Evolutionary conservation across 2,797 vertebrate species (phyloP).

Genomic region (Lutjanus argentimaculatus): DNA sequence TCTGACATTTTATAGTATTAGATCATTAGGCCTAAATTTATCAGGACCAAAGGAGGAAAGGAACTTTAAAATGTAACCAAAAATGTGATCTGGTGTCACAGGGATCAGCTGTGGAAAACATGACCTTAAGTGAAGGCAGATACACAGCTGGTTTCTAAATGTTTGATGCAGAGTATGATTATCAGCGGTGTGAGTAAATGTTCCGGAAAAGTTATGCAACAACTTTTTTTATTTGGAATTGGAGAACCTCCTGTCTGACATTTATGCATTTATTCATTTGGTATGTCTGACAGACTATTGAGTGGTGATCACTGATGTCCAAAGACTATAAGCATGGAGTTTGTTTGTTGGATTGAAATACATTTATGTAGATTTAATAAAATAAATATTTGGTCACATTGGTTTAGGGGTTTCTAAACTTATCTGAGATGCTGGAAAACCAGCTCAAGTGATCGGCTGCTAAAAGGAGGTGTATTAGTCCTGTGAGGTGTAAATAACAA

Average conservation of each 20-base stretch:
- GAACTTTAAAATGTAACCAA: neutral
- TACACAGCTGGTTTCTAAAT: neutral
- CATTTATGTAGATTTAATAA: neutral
- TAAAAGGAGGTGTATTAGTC: too few species aligned
- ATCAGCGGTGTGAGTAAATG: neutral
- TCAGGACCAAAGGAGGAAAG: too few species aligned
- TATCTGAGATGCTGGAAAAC: neutral
- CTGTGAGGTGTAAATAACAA: neutral
- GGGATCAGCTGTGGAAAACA: neutral
- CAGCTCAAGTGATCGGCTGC: neutral
- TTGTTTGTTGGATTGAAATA: neutral
- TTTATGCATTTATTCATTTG: neutral
- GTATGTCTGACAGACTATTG: neutral
- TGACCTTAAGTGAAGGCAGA: neutral
- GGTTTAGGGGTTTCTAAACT: neutral
- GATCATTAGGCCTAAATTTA: neutral
- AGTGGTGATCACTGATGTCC: neutral
- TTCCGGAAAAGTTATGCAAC: neutral
- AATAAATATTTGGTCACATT: neutral
- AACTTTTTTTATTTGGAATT: neutral
- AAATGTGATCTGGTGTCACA: slow-evolving; percentile 1
- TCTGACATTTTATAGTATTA: neutral
- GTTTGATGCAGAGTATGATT: neutral
- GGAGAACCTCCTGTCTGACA: neutral
- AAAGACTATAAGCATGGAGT: neutral